Conservation (phyloP, 1,140 invertebrate species). For the Andrena cerasifolii region DNA sequence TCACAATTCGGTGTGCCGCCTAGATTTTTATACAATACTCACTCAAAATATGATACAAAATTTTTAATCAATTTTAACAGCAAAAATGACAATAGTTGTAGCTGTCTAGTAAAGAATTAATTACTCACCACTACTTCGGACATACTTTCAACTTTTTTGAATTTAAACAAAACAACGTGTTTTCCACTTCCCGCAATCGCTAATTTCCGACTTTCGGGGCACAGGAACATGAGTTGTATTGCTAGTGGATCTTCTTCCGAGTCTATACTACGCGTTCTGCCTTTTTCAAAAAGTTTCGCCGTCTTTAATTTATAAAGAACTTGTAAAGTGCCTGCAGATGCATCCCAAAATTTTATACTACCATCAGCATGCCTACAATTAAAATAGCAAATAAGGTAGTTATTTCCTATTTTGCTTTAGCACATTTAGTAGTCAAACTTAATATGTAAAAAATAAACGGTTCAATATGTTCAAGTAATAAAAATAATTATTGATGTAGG, state of each 20-base stretch:
- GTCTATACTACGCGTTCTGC: slow-evolving; percentile 83
- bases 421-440: no score
- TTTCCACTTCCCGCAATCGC: slow-evolving; percentile 94
- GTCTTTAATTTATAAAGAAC: slow-evolving; percentile 99
- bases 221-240: slow-evolving; percentile 95
- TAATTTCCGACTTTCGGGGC: slow-evolving; percentile 95
- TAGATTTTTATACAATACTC: neutral
- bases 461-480: no score
- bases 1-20: no score
- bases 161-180: slow-evolving; percentile 97
- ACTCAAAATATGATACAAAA: neutral
- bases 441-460: no score
- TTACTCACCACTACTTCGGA: slow-evolving; percentile 91
- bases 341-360: slow-evolving; percentile 98
- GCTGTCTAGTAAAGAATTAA: slow-evolving; percentile 4
- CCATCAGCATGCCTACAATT: slow-evolving; percentile 95
- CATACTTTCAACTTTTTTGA: slow-evolving; percentile 93
- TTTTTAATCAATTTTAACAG: neutral
- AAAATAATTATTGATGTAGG: no score
- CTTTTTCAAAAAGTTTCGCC: slow-evolving; percentile 95
- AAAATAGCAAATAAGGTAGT: no score
- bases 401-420: neutral
- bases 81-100: neutral
- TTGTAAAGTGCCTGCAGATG: slow-evolving; percentile 95
- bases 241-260: slow-evolving; percentile 94